Base-by-base conservation (phyloP, 2,797 vertebrate species). In the Erpetoichthys calabaricus region DNA sequence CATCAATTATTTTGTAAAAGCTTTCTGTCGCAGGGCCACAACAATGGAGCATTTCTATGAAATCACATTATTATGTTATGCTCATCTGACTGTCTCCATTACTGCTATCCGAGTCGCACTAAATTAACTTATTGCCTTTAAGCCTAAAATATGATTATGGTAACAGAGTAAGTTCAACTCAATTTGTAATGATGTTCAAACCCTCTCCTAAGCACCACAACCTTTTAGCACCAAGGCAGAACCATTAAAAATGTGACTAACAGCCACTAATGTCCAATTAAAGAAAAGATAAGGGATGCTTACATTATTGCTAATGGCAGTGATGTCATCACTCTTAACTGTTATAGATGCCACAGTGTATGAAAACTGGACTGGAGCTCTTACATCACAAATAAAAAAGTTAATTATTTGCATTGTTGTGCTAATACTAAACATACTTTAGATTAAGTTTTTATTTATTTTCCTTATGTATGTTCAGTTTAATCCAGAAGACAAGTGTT, bases 111-210 rank as follows among this genome's bases (percentile, higher is more conserved):
- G 58, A 73, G 57, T 67, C 66, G 45, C 25, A 59, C 47, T 51
- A 69, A 66, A 79, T 76, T 59, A 71, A 68, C 51, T 70, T 75
- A 64, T 67, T 74, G 66, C 56, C 68, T 67, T 60, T 62, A 56
- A 60, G 63, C 57, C 60, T 46, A 68, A 68, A 64, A 73, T 58
- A 7, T 57, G 67, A 67, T 70, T 52, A 62, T 70, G 64, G 67
- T 63, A 73, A 67, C 66, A 69, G 65, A 64, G 60, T 64, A 70
- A 62, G 57, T 59, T 56, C 59, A 72, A 75, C 70, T 63, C 68
- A 60, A 74, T 74, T 75, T 79, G 63, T 66, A 68, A 61, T 43
- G 64, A 68, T 51, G 58, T 61, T 67, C 60, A 65, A 51, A 47
- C 55, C 70, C 61, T 62, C 44, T 61, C 58, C 71, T 68, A 51